Conservation (phyloP, 2,888 invertebrate species). For the Caenorhabditis panamensis region DNA sequence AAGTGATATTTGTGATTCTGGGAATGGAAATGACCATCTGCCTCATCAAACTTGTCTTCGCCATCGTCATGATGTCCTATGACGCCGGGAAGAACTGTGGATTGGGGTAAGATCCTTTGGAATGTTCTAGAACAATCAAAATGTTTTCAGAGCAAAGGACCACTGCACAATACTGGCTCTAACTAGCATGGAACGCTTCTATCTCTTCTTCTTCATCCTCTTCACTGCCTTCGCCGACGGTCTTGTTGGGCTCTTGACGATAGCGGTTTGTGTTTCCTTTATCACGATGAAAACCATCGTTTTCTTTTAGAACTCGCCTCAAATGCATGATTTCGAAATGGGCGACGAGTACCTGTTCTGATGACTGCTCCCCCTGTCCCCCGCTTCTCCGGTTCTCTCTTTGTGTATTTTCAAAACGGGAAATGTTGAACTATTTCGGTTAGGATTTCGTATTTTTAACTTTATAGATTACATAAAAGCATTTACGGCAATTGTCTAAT, state of each 20-base stretch:
- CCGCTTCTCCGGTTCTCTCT: too few relatives aligned
- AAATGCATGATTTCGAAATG: constrained; percentile 57
- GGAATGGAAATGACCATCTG: constrained; percentile 39
- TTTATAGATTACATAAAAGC: too few relatives aligned
- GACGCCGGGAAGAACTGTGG: constrained; percentile 55
- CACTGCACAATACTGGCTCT: constrained; percentile 22
- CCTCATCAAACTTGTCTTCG: constrained; percentile 38
- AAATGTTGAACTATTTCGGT: constrained; percentile 8
- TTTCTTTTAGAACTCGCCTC: constrained; percentile 55
- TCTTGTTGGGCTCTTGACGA: constrained; percentile 38
- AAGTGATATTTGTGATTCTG: constrained; percentile 48
- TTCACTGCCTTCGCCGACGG: constrained; percentile 35
- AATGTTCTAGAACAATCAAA: not conserved
- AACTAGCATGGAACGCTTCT: constrained; percentile 22
- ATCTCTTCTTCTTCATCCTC: constrained; percentile 45
- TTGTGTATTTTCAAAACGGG: constrained; percentile 2
- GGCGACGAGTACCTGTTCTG: constrained; percentile 51
- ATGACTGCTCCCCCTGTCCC: not conserved
- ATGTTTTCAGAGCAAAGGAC: not conserved
- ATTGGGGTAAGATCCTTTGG: too few relatives aligned
- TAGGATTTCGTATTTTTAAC: not conserved
- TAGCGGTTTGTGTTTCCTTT: constrained; percentile 36
- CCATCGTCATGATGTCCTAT: constrained; percentile 34
- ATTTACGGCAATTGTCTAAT: not conserved
- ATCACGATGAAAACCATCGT: not conserved